Percentiles rank a stretch among this genome's conserved stretches.
Conservation (phyloP, 2,888 invertebrate species). For the Anthophora plumipes region DNA sequence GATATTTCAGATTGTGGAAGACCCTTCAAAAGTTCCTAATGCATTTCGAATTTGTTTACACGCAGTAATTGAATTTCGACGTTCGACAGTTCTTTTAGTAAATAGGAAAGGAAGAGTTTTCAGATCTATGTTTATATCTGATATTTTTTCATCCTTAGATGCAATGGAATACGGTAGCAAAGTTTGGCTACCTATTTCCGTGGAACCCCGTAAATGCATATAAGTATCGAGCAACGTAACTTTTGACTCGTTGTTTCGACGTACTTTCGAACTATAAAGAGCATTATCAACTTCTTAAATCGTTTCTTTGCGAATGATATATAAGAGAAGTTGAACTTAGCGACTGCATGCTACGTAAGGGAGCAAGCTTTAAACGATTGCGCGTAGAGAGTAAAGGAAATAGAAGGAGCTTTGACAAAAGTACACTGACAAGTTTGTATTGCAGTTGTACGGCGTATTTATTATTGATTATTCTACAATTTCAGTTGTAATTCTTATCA, state of each 20-base stretch:
- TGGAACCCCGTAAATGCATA: too few relatives aligned
- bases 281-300: conserved; percentile 65
- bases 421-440: neutral
- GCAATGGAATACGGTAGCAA: too few relatives aligned
- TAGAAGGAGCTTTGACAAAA: conserved; percentile 23
- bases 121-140: too few relatives aligned
- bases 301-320: conserved; percentile 52
- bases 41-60: too few relatives aligned
- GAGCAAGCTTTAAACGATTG: conserved; percentile 7
- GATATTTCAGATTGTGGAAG: too few relatives aligned
- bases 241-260: conserved; percentile 34
- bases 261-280: conserved; percentile 46
- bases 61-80: too few relatives aligned
- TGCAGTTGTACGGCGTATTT: too few relatives aligned
- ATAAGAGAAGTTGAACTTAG: conserved; percentile 49
- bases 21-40: too few relatives aligned
- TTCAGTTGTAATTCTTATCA: neutral
- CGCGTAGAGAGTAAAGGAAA: neutral
- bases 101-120: too few relatives aligned
- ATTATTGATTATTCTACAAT: neutral
- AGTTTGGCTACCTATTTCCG: too few relatives aligned
- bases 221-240: conserved; percentile 27
- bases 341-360: conserved; percentile 25
- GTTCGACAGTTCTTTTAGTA: too few relatives aligned
- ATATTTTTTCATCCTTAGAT: too few relatives aligned